Evolutionary conservation across 2,113 vertebrate species (phyloP).

Genomic region (Symphodus melops): DNA sequence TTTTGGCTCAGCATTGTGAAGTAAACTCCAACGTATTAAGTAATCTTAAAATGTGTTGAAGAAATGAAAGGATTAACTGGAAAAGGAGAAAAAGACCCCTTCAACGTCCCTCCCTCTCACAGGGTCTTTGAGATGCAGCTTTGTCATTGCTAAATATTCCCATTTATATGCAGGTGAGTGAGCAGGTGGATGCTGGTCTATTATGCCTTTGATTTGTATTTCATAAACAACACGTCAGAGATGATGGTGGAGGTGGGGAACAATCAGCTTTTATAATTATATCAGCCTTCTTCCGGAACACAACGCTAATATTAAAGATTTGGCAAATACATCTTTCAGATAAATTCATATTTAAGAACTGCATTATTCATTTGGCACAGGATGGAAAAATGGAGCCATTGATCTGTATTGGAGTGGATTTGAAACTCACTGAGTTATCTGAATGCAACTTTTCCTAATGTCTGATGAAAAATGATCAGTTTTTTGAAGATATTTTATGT

Average conservation of each 20-base stretch:
- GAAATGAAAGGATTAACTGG: slow-evolving; percentile 8
- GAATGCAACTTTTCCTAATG: not conserved
- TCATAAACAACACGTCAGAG: slow-evolving; percentile 77
- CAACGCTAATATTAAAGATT: slow-evolving; percentile 59
- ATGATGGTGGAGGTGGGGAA: slow-evolving; percentile 64
- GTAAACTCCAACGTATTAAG: not conserved
- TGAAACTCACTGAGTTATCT: slow-evolving; percentile 4
- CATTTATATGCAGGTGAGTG: slow-evolving; percentile 75
- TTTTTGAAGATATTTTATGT: no score
- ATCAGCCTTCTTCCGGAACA: slow-evolving; percentile 68
- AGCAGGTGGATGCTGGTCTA: slow-evolving; percentile 63
- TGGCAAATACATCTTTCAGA: slow-evolving; percentile 69
- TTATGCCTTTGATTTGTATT: slow-evolving; percentile 73
- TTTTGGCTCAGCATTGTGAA: not conserved
- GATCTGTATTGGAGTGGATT: slow-evolving; percentile 15
- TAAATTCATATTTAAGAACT: slow-evolving; percentile 62
- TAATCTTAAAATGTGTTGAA: not conserved
- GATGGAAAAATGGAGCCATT: slow-evolving; percentile 23
- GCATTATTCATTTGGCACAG: slow-evolving; percentile 67
- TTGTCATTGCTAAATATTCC: slow-evolving; percentile 61
- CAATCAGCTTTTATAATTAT: slow-evolving; percentile 75
- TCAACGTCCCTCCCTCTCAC: slow-evolving; percentile 20
- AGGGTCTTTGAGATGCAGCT: slow-evolving; percentile 42
- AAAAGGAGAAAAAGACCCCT: slow-evolving; percentile 11
- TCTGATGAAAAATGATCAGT: not conserved